Base-by-base conservation (phyloP, 2,888 invertebrate genomes). In the Vannuccia rotundouncinata region DNA sequence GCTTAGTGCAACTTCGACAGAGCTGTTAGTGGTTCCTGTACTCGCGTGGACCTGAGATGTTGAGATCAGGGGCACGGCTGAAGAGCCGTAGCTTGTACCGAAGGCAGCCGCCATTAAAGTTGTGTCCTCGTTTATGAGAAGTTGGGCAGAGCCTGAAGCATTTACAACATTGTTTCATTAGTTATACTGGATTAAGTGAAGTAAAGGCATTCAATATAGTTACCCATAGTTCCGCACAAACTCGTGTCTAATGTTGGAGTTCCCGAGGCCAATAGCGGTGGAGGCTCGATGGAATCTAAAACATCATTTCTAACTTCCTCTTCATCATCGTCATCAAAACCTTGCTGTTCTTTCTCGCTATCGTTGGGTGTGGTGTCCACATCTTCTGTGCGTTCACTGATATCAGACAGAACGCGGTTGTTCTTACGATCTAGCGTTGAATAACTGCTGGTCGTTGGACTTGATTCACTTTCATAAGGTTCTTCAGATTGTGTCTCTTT, bases 331-430 rank as follows among this genome's bases (percentile, higher is more conserved):
- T 77, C 77, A 1, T 27, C 10, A 17, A 5, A 5, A 22, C 66
- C 5, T 5, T 66, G 66, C 66, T n/a, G 66, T 22, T 66, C 66
- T 22, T 27, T 5, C 25, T 66, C 66, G 22, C 66, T 66, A 27
- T 75, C 75, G 29, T 75, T 75, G 30, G 75, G 30, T 10, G 75
- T 31, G 2, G 75, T 75, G 75, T 75, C 75, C 2, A 31, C 30
- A 27, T 80, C 80, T 30, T 80, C 80, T 0, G 80, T 80, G 25
- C 79, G 59, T 59, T 80, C 80, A 30, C 80, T 80, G 29, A 80
- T 80, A 29, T 80, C 80, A 25, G 78, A 80, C n/a, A 80, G 30
- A 17, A 79, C 80, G 17, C 80, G 81, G 29, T 80, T 59, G 31
- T 80, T 79, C 2, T 80, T 80, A 13, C 80, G 17, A 25, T 80